phyloP scores from a whole-genome alignment of 2,888 invertebrate genomes.

The Cephus nigrinus region DNA sequence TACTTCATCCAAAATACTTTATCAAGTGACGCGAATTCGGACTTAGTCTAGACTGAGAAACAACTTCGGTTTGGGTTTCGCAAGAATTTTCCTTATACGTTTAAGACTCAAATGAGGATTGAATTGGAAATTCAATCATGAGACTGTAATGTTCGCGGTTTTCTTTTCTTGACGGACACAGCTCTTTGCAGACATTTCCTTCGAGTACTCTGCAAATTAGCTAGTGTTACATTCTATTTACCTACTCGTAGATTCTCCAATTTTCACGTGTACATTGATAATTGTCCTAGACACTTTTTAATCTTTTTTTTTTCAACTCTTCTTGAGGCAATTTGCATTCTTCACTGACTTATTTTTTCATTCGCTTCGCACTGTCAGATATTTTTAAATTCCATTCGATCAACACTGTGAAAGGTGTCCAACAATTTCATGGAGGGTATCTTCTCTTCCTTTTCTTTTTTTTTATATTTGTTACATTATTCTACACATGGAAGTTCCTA shows the following conservation, averaged over 20 bases:
- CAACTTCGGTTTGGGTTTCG: background rate
- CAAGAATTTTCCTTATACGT: background rate
- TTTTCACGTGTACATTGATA: slow-evolving; percentile 6
- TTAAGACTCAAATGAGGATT: background rate
- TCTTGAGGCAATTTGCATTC: background rate
- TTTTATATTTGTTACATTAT: background rate
- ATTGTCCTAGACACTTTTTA: background rate
- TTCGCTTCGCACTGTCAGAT: background rate
- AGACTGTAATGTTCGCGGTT: background rate
- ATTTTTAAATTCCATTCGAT: background rate
- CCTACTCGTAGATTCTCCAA: background rate
- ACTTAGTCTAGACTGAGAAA: background rate
- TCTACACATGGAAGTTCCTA: slow-evolving; percentile 3
- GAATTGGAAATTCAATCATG: background rate
- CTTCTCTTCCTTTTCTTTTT: background rate
- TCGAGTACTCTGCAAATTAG: background rate
- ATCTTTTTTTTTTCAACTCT: background rate
- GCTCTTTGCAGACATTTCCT: background rate
- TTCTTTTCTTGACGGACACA: background rate
- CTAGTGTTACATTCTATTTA: background rate
- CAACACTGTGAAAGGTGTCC: background rate
- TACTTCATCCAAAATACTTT: background rate
- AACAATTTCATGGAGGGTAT: background rate
- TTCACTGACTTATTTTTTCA: background rate
- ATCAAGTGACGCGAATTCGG: background rate